These are phyloP conservation scores for Liopterus haemorrhoidalis DNA, from an alignment of 2,888 invertebrate species.

Conservation along the genomic window DNA sequence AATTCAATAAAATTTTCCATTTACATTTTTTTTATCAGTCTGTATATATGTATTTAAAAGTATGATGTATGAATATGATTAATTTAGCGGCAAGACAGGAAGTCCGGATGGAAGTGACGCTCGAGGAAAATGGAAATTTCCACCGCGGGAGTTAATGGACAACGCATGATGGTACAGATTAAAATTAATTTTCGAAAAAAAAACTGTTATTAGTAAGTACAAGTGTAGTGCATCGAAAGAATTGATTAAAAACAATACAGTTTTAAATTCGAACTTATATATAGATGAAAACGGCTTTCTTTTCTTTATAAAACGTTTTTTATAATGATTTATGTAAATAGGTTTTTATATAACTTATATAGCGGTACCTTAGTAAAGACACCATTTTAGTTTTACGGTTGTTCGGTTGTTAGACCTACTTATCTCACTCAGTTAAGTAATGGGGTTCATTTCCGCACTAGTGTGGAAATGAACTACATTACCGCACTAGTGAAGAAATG, in stretches of 20 bases:
- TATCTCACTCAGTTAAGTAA: too few relatives aligned
- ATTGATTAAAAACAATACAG: slow-evolving; percentile 30
- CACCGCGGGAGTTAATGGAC: slow-evolving; percentile 42
- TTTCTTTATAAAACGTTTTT: slow-evolving; percentile 20
- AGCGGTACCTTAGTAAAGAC: slow-evolving; percentile 23
- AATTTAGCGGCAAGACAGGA: slow-evolving; percentile 36
- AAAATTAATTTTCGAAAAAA: slow-evolving; percentile 13
- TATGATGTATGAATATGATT: slow-evolving; percentile 20
- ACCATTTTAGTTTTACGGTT: too few relatives aligned
- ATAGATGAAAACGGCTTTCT: slow-evolving; percentile 22
- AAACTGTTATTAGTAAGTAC: too few relatives aligned
- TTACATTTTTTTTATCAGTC: too few relatives aligned
- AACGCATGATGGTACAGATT: slow-evolving; percentile 32
- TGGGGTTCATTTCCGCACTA: too few relatives aligned
- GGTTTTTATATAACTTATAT: slow-evolving; percentile 21
- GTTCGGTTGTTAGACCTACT: too few relatives aligned
- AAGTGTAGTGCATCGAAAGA: slow-evolving; percentile 34
- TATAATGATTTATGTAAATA: slow-evolving; percentile 23
- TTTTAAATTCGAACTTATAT: slow-evolving; percentile 21
- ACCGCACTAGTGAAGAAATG: too few relatives aligned
- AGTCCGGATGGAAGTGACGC: slow-evolving; percentile 41
- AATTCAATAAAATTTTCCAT: too few relatives aligned
- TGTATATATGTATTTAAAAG: slow-evolving; percentile 4
- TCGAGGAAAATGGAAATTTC: slow-evolving; percentile 44
- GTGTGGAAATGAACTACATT: too few relatives aligned